Conservation (phyloP, 1,140 invertebrate species). For the Macrosteles quadrilineatus region DNA sequence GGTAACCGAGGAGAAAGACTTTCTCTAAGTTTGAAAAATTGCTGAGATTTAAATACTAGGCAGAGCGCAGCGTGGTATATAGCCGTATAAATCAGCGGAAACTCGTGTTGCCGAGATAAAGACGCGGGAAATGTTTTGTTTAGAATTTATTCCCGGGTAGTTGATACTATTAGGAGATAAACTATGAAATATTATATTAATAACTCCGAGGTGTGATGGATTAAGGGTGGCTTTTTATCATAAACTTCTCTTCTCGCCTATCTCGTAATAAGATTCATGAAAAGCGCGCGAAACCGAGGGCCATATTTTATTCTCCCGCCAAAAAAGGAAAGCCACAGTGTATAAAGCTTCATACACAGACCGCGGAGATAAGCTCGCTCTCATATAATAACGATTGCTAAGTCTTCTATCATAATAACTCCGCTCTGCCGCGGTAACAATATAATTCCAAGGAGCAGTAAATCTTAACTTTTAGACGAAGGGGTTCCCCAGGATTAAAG, state of each 20-base stretch:
- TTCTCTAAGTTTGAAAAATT: slow-evolving; percentile 17
- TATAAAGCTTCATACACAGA: slow-evolving; percentile 41
- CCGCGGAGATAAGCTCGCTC: slow-evolving; percentile 40
- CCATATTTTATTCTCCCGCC: slow-evolving; percentile 41
- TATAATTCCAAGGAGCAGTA: slow-evolving; percentile 66
- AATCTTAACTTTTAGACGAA: slow-evolving; percentile 70
- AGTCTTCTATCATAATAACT: slow-evolving; percentile 45
- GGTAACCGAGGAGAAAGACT: background rate
- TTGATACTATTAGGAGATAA: slow-evolving; percentile 34
- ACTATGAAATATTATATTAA: slow-evolving; percentile 36
- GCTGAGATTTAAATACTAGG: slow-evolving; percentile 9
- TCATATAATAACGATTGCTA: slow-evolving; percentile 44
- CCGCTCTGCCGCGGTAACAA: slow-evolving; percentile 47
- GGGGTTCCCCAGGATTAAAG: slow-evolving; percentile 63
- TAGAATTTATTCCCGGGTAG: slow-evolving; percentile 29
- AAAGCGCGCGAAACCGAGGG: slow-evolving; percentile 37
- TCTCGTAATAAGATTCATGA: slow-evolving; percentile 43
- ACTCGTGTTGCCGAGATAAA: slow-evolving; percentile 1
- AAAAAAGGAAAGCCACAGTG: slow-evolving; percentile 33
- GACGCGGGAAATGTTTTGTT: slow-evolving; percentile 22
- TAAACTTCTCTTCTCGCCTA: slow-evolving; percentile 35
- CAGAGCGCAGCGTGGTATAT: background rate
- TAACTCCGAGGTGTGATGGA: slow-evolving; percentile 36
- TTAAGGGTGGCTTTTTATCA: slow-evolving; percentile 40
- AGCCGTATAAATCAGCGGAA: slow-evolving; percentile 10